These are phyloP conservation scores for Oryzias curvinotus DNA, from an alignment of 2,113 vertebrate genomes.

Conservation along the genomic window DNA sequence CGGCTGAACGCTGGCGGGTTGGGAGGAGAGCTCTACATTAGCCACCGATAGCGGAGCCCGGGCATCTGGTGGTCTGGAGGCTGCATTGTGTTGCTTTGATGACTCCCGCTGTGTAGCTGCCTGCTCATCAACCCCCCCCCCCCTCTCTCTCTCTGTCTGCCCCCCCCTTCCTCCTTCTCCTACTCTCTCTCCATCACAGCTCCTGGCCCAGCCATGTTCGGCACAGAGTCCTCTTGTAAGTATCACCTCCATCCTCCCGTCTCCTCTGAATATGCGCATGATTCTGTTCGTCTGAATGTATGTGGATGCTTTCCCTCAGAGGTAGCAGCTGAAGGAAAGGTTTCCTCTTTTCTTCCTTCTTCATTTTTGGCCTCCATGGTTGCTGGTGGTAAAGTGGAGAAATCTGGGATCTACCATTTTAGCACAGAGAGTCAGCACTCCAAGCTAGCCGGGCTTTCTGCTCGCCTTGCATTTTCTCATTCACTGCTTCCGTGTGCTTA, in stretches of 20 bases:
- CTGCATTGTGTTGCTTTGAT: constrained; percentile 93
- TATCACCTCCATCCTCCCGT: constrained; percentile 73
- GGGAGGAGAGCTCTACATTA: constrained; percentile 60
- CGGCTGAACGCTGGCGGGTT: constrained; percentile 18
- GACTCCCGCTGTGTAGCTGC: constrained; percentile 90
- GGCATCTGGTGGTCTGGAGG: constrained; percentile 84
- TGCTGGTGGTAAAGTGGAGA: constrained; percentile 58
- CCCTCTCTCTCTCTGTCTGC: constrained; percentile 22
- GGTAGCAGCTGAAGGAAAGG: constrained; percentile 3
- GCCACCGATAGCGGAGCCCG: constrained; percentile 62
- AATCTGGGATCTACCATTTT: constrained; percentile 73
- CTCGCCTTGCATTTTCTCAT: constrained; percentile 27
- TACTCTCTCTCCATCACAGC: constrained; percentile 81
- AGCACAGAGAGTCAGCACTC: constrained; percentile 46
- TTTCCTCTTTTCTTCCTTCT: constrained; percentile 44
- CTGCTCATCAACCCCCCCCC: constrained; percentile 82
- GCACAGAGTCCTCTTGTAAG: constrained; percentile 98
- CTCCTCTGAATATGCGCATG: constrained; percentile 35
- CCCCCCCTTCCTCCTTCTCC: constrained; percentile 54
- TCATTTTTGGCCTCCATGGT: constrained; percentile 64
- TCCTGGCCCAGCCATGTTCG: constrained; percentile 97
- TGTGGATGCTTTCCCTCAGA: constrained; percentile 5
- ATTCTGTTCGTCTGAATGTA: not conserved
- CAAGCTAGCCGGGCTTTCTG: constrained; percentile 50
- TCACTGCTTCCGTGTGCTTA: constrained; percentile 6